A percentile compares a stretch with the other conserved stretches of the same genome.
These are phyloP conservation scores for Epinotia bilunana DNA, from an alignment of 2,888 invertebrate genomes.

Conservation along the genomic window DNA sequence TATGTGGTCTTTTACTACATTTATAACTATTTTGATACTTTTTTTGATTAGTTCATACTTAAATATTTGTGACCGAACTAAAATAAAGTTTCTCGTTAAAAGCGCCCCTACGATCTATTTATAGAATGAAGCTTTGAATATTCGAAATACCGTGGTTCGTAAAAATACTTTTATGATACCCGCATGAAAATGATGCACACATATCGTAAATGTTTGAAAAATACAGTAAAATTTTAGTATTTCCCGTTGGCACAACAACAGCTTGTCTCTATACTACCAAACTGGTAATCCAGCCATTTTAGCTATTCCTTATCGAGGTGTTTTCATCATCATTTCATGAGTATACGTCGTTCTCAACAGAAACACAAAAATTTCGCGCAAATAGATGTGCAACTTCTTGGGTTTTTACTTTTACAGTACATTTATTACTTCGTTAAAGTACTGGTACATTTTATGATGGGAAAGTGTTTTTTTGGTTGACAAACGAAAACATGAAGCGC, in stretches of 20 bases:
- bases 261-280: neutral
- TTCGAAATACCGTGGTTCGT: neutral
- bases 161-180: slow-evolving; percentile 9
- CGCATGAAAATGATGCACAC: neutral
- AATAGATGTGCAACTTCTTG: no score
- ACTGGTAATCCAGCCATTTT: neutral
- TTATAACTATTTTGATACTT: neutral
- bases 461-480: no score
- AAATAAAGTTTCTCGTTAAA: neutral
- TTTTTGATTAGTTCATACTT: neutral
- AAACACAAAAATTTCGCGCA: no score
- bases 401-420: no score
- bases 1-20: neutral
- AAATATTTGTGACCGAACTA: neutral
- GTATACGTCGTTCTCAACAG: neutral
- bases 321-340: neutral
- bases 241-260: slow-evolving; percentile 4
- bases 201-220: slow-evolving; percentile 11
- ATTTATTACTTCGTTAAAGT: no score
- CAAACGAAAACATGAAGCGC: no score
- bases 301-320: neutral
- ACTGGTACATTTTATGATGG: no score
- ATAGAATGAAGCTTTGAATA: neutral
- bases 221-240: slow-evolving; percentile 3
- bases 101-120: neutral